Evolutionary conservation across 2,797 vertebrate genomes (phyloP).

Genomic region (Sciaenops ocellatus): DNA sequence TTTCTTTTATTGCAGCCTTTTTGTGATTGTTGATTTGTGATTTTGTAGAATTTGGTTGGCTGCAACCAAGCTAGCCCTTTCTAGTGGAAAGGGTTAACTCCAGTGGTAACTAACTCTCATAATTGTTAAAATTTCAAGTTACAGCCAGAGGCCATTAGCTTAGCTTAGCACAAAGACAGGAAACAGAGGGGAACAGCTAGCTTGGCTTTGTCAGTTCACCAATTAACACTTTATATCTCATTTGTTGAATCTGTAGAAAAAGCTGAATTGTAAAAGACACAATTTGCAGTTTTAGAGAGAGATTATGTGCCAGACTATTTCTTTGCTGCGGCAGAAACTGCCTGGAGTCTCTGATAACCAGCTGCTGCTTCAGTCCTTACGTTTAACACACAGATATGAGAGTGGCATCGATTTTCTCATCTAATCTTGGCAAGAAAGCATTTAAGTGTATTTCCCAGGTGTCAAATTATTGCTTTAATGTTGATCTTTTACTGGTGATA

Average conservation of each 20-base stretch:
- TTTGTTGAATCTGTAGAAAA: background rate
- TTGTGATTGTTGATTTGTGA: background rate
- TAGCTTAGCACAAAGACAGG: background rate
- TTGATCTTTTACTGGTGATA: background rate
- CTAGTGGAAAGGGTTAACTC: no score
- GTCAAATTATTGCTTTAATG: background rate
- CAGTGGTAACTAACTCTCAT: background rate
- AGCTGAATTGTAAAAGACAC: background rate
- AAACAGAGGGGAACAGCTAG: background rate
- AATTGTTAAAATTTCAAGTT: background rate
- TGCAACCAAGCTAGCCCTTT: background rate
- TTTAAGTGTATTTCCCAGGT: background rate
- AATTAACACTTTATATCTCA: background rate
- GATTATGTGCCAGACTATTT: background rate
- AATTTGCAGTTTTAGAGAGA: background rate
- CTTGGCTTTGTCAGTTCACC: background rate
- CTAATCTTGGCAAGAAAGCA: background rate
- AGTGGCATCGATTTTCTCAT: constrained; percentile 1
- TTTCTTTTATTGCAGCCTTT: background rate
- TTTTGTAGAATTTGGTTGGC: background rate
- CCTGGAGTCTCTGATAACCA: background rate
- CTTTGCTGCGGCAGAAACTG: background rate
- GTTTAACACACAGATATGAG: background rate
- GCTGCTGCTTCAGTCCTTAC: background rate
- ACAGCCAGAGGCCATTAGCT: background rate